These are phyloP conservation scores for Melospiza melodia DNA, from an alignment of 2,113 vertebrate species.

Conservation along the genomic window DNA sequence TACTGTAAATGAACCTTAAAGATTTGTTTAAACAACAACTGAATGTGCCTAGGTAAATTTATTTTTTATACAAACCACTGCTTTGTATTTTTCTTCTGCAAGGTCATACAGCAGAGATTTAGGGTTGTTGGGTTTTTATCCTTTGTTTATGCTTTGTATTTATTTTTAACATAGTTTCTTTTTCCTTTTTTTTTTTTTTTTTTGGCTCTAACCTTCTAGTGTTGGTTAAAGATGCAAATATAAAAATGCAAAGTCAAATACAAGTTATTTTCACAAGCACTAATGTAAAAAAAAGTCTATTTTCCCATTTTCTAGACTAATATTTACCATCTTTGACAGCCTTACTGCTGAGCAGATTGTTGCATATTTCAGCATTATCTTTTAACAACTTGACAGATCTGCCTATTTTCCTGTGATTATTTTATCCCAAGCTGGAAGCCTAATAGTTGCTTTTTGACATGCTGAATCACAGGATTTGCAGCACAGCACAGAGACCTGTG, in stretches of 20 bases:
- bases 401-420: conserved; percentile 64
- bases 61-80: neutral
- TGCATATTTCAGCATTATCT: conserved; percentile 67
- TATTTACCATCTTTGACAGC: conserved; percentile 63
- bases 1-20: conserved; percentile 25
- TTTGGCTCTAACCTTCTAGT: neutral
- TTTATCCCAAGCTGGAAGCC: conserved; percentile 45
- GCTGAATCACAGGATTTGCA: conserved; percentile 46
- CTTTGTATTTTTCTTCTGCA: neutral
- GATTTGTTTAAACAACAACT: conserved; percentile 15
- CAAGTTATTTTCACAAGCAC: conserved; percentile 22
- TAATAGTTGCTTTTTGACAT: conserved; percentile 49
- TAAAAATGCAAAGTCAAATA: conserved; percentile 37
- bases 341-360: conserved; percentile 31
- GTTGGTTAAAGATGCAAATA: neutral
- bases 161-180: neutral
- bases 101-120: neutral
- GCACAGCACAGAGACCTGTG: neutral
- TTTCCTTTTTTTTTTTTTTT: no score
- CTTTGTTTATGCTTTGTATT: neutral
- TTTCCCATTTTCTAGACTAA: conserved; percentile 44
- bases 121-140: neutral
- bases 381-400: conserved; percentile 65
- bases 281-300: conserved; percentile 13
- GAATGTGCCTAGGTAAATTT: neutral